phyloP scores from a whole-genome alignment of 2,888 invertebrate species.

The Caenorhabditis wallacei region DNA sequence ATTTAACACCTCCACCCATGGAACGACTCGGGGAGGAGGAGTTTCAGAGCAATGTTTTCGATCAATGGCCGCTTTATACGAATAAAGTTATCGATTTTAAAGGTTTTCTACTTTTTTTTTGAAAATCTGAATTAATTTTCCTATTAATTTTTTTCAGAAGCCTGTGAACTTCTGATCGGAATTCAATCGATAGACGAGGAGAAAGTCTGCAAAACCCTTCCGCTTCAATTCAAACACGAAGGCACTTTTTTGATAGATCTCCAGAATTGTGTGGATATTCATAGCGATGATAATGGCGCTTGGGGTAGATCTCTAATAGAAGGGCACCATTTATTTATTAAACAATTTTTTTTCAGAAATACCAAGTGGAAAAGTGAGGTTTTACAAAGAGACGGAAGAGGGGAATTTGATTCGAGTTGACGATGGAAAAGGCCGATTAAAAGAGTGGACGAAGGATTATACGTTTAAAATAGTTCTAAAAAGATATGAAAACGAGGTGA shows the following conservation, averaged over 20 bases:
- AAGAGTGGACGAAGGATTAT: constrained; percentile 32
- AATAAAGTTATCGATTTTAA: constrained; percentile 68
- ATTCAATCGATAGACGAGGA: constrained; percentile 45
- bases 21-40: constrained; percentile 14
- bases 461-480: constrained; percentile 55
- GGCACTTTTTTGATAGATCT: constrained; percentile 70
- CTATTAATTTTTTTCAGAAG: constrained; percentile 35
- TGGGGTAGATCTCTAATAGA: constrained; percentile 62
- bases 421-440: constrained; percentile 64
- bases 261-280: background rate
- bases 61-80: constrained; percentile 68
- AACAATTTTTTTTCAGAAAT: constrained; percentile 37
- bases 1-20: constrained; percentile 25
- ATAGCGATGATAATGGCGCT: constrained; percentile 62
- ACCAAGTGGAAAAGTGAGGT: constrained; percentile 67
- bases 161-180: constrained; percentile 71
- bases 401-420: constrained; percentile 59
- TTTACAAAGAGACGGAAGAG: constrained; percentile 48
- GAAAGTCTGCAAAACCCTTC: constrained; percentile 66
- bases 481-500: constrained; percentile 53
- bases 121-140: too few species aligned
- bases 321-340: background rate
- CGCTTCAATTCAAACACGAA: constrained; percentile 62
- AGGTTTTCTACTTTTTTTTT: too few species aligned
- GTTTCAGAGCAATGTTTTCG: background rate